Evolutionary conservation across 1,140 invertebrate genomes (phyloP).

Genomic region (Bombus huntii): DNA sequence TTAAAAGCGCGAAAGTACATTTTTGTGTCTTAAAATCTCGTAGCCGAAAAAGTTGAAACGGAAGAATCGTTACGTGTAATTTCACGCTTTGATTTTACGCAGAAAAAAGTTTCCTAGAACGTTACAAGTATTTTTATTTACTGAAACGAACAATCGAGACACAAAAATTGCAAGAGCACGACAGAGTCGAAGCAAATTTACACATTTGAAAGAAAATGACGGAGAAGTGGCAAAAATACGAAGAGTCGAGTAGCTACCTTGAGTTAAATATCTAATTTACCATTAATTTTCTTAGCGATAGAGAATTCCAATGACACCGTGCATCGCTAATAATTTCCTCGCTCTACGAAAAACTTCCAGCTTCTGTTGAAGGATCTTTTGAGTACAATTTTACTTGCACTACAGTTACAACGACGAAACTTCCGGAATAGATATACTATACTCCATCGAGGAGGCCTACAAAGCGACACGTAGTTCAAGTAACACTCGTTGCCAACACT

Average conservation of each 20-base stretch:
- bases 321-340: background rate
- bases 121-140: too few species aligned
- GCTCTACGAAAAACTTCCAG: background rate
- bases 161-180: too few species aligned
- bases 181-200: too few species aligned
- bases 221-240: background rate
- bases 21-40: too few species aligned
- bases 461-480: too few species aligned
- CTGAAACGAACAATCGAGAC: too few species aligned
- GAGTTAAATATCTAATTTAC: background rate
- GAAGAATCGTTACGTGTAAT: background rate
- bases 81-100: background rate
- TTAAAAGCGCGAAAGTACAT: background rate
- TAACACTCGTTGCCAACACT: background rate
- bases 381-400: background rate
- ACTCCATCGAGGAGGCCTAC: background rate
- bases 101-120: too few species aligned
- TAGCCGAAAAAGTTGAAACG: background rate
- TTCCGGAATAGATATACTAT: background rate
- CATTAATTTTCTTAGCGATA: background rate
- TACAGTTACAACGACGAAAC: background rate
- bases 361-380: background rate
- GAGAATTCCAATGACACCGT: background rate
- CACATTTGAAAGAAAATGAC: background rate
- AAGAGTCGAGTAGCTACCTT: background rate